A percentile compares a stretch with the other conserved stretches of the same genome.
Evolutionary conservation across 53 echinoderm and acorn worm genomes (phyloP).

Genomic region (Mesocentrotus franciscanus): DNA sequence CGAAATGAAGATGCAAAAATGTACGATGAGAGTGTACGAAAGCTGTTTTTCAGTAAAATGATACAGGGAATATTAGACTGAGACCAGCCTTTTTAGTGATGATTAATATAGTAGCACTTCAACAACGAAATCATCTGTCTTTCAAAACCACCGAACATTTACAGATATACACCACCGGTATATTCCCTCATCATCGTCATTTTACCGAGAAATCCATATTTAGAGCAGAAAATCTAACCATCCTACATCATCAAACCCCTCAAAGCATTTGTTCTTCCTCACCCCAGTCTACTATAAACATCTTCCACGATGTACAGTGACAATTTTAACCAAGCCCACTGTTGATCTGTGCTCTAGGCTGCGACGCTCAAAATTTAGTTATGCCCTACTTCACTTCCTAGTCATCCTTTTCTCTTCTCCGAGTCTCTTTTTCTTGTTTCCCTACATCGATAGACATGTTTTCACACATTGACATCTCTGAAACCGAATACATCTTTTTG

Average conservation of each 20-base stretch:
- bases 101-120: neutral
- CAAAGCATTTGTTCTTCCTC: neutral
- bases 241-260: neutral
- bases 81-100: neutral
- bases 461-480: slow-evolving; percentile 44
- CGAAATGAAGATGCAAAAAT: too few species aligned
- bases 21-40: too few species aligned
- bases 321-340: slow-evolving; percentile 39
- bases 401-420: neutral
- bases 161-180: neutral
- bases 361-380: slow-evolving; percentile 48
- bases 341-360: slow-evolving; percentile 40
- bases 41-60: too few species aligned
- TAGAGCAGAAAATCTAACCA: neutral
- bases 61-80: too few species aligned
- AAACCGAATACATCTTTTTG: slow-evolving; percentile 36
- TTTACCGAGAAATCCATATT: slow-evolving; percentile 32
- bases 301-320: slow-evolving; percentile 21
- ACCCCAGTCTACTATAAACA: neutral
- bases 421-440: neutral
- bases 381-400: slow-evolving; percentile 20
- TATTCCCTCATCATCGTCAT: neutral
- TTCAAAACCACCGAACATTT: neutral
- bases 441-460: slow-evolving; percentile 42
- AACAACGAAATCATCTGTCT: neutral